Evolutionary conservation across 2,888 invertebrate genomes (phyloP), one percentile per base, ranked within the genome.

Genomic region (Apodemia mormo): DNA sequence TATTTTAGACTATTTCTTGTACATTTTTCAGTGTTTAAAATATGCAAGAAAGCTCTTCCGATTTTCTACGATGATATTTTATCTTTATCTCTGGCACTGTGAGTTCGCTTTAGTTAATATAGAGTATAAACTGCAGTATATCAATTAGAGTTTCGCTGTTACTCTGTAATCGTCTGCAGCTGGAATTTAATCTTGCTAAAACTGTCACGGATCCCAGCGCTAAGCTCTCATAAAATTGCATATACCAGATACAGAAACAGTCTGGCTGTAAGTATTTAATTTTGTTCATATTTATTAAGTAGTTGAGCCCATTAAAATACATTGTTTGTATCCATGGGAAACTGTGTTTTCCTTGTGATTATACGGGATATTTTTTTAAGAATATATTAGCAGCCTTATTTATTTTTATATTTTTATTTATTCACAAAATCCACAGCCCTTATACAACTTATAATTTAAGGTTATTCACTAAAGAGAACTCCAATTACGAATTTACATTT

Each of bases 31-130:
- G 3, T 45, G 2, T 45, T 45, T 45, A 45, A 45, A 45, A 45
- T 45, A 10, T 10, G 9, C 10, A 1, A 10, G 45, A 45, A 45
- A 9, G 10, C 81, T 81, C 85, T 80, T 83, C 85, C 89, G 89
- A 91, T 90, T 82, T 83, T 73, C 79, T 76, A 81, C 88, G 90
- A 90, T 92, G 89, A 89, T 92, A 92, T 89, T 90, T 91, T 89
- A 91, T 85, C 89, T 76, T 29, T 56, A 56, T 56, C 2, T 56
- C 56, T 29, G 9, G 56, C 56, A 56, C 45, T 45, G 45, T 1
- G 10, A 56, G 56, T 29, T 56, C 7, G 56, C 29, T 56, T 56
- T 22, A 22, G n/a, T 8, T 58, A 10, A 22, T 9, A 58, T 45
- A 45, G 45, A 10, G 45, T 58, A 58, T 58, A 58, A 9, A 58